Evolutionary conservation across 2,797 vertebrate genomes (phyloP).

Genomic region (Paguma larvata): DNA sequence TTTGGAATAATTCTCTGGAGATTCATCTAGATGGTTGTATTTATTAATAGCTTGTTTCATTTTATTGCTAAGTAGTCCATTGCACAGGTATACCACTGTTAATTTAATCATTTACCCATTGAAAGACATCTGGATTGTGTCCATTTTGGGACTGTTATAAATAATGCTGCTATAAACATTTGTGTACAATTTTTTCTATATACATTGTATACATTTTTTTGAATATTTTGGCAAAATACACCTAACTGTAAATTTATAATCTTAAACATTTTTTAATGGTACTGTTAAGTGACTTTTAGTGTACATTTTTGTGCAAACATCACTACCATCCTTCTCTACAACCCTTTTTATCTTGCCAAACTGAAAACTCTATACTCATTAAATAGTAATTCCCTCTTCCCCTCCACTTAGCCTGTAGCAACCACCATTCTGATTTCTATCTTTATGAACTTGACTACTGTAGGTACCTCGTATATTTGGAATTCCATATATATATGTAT

Average conservation of each 20-base stretch:
- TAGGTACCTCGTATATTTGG: background rate
- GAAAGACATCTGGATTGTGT: background rate
- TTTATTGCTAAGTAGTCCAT: background rate
- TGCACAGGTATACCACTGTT: background rate
- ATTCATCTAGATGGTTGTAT: background rate
- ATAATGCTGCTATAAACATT: background rate
- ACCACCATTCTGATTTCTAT: background rate
- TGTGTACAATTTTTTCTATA: background rate
- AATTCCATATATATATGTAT: no score
- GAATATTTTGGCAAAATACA: background rate
- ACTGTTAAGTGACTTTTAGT: background rate
- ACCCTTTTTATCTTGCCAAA: background rate
- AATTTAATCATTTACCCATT: background rate
- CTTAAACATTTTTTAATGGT: background rate
- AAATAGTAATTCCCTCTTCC: background rate
- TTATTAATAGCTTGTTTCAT: background rate
- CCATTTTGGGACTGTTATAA: background rate
- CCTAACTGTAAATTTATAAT: background rate
- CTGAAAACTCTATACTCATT: background rate
- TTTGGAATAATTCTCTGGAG: background rate
- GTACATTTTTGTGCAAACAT: background rate
- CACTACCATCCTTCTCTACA: background rate
- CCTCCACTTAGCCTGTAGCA: background rate
- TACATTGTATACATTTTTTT: background rate
- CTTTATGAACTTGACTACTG: background rate